phyloP scores from a whole-genome alignment of 1,140 invertebrate genomes.

The Drosophila guanche region DNA sequence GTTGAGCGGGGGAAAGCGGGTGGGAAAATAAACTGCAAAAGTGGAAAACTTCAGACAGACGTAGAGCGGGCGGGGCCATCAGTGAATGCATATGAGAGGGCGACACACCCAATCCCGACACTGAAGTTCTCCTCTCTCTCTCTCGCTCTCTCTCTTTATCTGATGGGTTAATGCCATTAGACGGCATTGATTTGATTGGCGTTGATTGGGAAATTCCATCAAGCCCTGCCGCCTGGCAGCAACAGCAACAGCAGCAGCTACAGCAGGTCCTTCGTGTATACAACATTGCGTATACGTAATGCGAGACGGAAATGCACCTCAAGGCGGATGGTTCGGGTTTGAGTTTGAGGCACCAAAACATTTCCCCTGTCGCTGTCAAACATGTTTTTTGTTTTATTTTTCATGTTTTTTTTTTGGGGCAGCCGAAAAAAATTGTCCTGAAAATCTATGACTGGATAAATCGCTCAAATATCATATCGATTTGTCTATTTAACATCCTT shows the following conservation, averaged over 20 bases:
- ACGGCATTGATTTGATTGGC: conserved; percentile 80
- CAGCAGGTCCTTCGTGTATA: too few species aligned
- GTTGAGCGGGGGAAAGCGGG: conserved; percentile 25
- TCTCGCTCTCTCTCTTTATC: too few species aligned
- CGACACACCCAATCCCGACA: conserved; percentile 42
- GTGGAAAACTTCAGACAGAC: conserved; percentile 34
- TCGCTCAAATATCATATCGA: too few species aligned
- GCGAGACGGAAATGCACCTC: conserved; percentile 1
- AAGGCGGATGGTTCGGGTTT: not conserved
- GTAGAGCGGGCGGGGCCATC: conserved; percentile 7
- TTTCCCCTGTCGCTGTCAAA: too few species aligned
- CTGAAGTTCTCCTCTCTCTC: conserved; percentile 38
- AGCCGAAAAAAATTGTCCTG: too few species aligned
- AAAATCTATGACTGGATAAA: too few species aligned
- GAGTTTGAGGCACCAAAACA: not conserved
- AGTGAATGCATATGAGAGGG: conserved; percentile 39
- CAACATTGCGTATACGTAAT: conserved; percentile 41
- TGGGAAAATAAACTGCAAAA: conserved; percentile 35
- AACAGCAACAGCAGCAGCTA: too few species aligned
- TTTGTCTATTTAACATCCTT: too few species aligned
- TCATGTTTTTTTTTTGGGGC: too few species aligned
- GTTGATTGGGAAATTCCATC: conserved; percentile 78
- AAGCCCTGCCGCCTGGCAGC: conserved; percentile 5
- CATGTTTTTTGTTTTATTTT: too few species aligned
- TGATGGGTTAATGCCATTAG: conserved; percentile 82